A percentile compares a stretch with the other conserved stretches of the same genome.
phyloP scores from a whole-genome alignment of 2,888 invertebrate genomes.

The Tachina lurida region DNA sequence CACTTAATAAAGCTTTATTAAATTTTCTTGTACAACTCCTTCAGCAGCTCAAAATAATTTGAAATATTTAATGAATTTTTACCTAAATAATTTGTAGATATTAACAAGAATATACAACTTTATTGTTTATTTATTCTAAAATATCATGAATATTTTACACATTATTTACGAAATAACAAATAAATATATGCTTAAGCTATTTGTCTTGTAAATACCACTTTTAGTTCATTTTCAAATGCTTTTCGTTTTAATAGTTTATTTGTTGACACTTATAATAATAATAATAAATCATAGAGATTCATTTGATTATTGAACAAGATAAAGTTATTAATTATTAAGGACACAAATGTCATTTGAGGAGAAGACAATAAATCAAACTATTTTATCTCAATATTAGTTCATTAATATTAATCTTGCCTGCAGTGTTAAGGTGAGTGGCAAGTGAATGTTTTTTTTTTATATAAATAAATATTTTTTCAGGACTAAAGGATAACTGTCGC shows the following conservation, averaged over 20 bases:
- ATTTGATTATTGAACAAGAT: not conserved
- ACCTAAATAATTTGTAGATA: not conserved
- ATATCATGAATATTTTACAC: not conserved
- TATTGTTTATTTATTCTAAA: too few species aligned
- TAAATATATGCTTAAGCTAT: not conserved
- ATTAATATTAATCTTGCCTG: constrained; percentile 4
- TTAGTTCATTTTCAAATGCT: not conserved
- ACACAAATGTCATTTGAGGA: not conserved
- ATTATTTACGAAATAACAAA: not conserved
- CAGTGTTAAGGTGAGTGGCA: not conserved
- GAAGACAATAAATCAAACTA: constrained; percentile 1
- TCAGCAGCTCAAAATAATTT: too few species aligned
- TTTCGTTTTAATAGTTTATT: not conserved
- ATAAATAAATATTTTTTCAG: not conserved
- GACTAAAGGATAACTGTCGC: too few species aligned
- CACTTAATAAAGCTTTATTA: not conserved
- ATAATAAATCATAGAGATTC: constrained; percentile 16
- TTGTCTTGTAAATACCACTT: not conserved
- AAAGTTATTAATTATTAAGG: constrained; percentile 23
- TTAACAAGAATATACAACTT: not conserved
- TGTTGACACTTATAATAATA: not conserved
- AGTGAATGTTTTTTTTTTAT: not conserved
- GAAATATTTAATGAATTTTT: too few species aligned
- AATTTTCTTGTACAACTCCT: not conserved
- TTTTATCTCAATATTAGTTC: not conserved